Percentiles rank a stretch among this genome's conserved stretches.
Evolutionary conservation across 2,113 vertebrate species (phyloP).

Genomic region (Stegostoma tigrinum): DNA sequence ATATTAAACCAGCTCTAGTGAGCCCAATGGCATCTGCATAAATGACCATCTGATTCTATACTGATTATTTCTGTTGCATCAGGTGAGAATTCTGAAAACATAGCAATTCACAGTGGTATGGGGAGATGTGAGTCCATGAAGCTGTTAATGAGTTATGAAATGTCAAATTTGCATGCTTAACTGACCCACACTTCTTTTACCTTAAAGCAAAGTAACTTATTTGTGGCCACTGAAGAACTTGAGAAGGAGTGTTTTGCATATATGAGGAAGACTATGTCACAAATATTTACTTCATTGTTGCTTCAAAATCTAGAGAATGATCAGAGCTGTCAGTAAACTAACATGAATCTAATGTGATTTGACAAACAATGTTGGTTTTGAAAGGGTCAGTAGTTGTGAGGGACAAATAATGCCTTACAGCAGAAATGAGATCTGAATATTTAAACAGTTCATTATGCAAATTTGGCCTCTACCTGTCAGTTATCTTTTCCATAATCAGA

Average conservation of each 20-base stretch:
- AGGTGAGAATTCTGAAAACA: neutral
- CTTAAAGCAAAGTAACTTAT: constrained; percentile 72
- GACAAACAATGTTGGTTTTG: constrained; percentile 76
- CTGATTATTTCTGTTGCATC: neutral
- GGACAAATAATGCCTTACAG: constrained; percentile 67
- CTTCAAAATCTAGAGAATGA: constrained; percentile 66
- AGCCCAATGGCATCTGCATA: neutral
- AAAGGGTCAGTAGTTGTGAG: constrained; percentile 66
- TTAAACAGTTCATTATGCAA: constrained; percentile 74
- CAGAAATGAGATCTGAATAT: constrained; percentile 61
- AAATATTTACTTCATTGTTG: constrained; percentile 62
- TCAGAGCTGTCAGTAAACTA: constrained; percentile 69
- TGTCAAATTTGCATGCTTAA: constrained; percentile 97
- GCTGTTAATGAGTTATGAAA: constrained; percentile 88
- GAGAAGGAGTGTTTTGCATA: constrained; percentile 78
- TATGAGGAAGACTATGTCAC: constrained; percentile 63
- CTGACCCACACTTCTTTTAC: constrained; percentile 71
- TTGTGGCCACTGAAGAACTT: constrained; percentile 78
- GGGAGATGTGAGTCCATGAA: constrained; percentile 71
- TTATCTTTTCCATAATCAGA: constrained; percentile 39
- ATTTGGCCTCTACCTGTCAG: constrained; percentile 67
- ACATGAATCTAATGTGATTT: constrained; percentile 73
- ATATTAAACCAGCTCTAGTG: neutral
- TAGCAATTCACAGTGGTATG: constrained; percentile 48
- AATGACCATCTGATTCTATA: neutral